Percentiles rank a stretch among this genome's conserved stretches.
Evolutionary conservation across 2,113 vertebrate genomes (phyloP).

Genomic region (Mustelus asterias): DNA sequence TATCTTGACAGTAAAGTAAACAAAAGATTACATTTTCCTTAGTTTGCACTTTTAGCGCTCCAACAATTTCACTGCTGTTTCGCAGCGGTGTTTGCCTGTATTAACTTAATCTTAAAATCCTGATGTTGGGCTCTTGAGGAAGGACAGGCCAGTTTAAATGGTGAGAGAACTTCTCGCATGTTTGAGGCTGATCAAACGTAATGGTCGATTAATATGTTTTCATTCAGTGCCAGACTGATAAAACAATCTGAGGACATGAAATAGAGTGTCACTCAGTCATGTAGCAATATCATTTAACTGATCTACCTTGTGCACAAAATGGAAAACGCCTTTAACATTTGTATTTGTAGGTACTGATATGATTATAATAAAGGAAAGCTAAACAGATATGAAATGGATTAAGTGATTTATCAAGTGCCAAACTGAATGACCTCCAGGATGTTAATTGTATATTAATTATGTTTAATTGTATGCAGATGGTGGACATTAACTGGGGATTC

Average conservation of each 20-base stretch:
- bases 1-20: background rate
- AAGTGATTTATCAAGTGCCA: constrained; percentile 11
- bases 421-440: background rate
- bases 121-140: background rate
- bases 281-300: background rate
- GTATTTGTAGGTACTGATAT: background rate
- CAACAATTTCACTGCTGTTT: background rate
- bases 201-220: background rate
- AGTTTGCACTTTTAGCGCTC: background rate
- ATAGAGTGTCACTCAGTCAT: background rate
- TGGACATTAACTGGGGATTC: background rate
- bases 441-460: background rate
- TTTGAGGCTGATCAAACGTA: background rate
- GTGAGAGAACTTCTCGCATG: background rate
- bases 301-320: background rate
- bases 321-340: background rate
- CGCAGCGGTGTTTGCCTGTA: background rate
- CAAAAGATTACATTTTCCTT: background rate
- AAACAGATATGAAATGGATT: background rate
- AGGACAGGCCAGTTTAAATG: background rate
- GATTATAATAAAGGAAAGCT: background rate
- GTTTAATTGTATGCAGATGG: background rate
- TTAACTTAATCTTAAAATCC: background rate
- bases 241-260: background rate
- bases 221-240: background rate